Conservation (phyloP, 35 echinoderm and acorn worm genomes). For the Anneissia japonica region DNA sequence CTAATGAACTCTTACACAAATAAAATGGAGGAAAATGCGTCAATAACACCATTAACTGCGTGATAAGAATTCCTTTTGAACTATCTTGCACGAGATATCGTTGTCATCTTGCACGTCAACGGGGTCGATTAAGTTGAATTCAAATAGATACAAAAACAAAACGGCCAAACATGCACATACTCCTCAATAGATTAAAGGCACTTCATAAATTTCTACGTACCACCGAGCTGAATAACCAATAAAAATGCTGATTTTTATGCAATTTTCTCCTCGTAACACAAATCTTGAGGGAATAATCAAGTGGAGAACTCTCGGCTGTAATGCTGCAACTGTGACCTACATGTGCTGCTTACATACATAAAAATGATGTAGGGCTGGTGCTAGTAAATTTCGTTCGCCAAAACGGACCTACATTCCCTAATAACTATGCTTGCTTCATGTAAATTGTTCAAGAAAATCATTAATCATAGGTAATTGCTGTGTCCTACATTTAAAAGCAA, state of each 20-base stretch:
- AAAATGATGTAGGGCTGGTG: not conserved
- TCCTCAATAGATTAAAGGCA: not conserved
- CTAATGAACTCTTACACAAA: not conserved
- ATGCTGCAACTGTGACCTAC: not conserved
- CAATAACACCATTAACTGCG: not conserved
- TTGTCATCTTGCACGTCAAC: not conserved
- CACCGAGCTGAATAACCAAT: not conserved
- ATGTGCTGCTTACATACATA: not conserved
- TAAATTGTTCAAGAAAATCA: not conserved
- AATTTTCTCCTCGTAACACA: slow-evolving; percentile 1
- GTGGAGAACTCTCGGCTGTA: not conserved
- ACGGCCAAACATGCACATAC: not conserved
- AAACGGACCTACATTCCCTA: not conserved
- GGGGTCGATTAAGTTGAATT: not conserved
- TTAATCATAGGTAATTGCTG: not conserved
- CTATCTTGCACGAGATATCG: not conserved
- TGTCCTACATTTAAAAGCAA: not conserved
- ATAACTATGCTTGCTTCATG: not conserved
- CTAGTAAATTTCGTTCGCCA: not conserved
- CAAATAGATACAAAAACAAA: not conserved
- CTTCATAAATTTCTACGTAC: not conserved
- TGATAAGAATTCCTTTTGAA: not conserved
- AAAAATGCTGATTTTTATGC: not conserved
- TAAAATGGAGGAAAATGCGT: not conserved
- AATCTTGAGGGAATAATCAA: not conserved